Evolutionary conservation across 2,113 vertebrate genomes (phyloP), one percentile per base, ranked within the genome.

Genomic region (Neoarius graeffei): DNA sequence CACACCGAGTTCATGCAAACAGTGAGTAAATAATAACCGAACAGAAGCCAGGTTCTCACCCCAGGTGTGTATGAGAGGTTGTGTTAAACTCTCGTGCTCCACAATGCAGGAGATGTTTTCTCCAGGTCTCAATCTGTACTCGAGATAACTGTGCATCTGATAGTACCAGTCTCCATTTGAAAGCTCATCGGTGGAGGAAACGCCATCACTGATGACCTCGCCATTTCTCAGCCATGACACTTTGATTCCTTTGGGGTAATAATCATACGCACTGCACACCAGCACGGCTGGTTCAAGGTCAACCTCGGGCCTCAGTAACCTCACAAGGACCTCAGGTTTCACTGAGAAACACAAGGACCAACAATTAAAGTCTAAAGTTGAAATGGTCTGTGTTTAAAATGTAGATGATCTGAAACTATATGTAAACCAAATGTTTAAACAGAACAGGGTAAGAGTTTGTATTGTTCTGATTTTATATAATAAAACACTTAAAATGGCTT

Each of bases 111-210:
- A 86, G 73, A 91, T 90, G 76, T 86, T 92, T 79, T 91, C 91
- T 82, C 88, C 90, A 90, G 88, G 82, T 83, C 11, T 86, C 23
- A 89, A 89, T 15, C 52, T 90, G 81, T 89, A 89, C 85, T 91
- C 89, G 74, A 91, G 87, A 62, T 89, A 67, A 30, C 89, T 89
- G 89, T 92, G 91, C 62, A 89, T 83, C 89, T 92, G 91, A 66
- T 91, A 91, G 88, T 79, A 89, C 91, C 91, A 92, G 88, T 92
- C 88, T 56, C 88, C 91, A 85, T 92, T 5, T 7, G 85, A 83
- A 64, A 89, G 84, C 88, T 91, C 91, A 35, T 89, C 88, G 1
- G 87, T 90, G 67, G 87, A 73, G 30, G 80, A 87, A 50, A 90
- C 89, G 15, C 79, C 85, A 4, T 52, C 42, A 5, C 11, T 88